Evolutionary conservation across 1,140 invertebrate species (phyloP), one percentile per base, ranked within the genome.

Genomic region (Drosophila eugracilis): DNA sequence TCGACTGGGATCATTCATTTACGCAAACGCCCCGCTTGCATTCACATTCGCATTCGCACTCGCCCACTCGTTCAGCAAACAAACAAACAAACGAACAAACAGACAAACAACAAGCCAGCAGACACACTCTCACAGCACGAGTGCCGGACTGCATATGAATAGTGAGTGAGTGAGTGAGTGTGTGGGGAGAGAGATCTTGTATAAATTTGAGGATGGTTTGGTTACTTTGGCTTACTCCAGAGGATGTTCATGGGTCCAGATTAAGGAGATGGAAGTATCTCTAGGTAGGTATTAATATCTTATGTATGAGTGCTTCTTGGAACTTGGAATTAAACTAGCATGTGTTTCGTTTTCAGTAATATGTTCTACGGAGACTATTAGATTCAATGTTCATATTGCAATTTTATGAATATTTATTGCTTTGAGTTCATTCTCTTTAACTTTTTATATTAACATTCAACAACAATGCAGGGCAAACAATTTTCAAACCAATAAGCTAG

Each of bases 91-190:
- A 57, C 34, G 32, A 60, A 54, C 65, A 60, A 49, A 55, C 65
- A 60, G 44, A 69, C 62, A 58, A 58, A 58, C 36, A 58, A 58
- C 36, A 36, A 36, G n/a, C 47, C 39, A 28, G 34, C 39, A 74
- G 41, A 49, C 44, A 67, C 26, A 60, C 36, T 58, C 37, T 42
- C 42, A 47, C 22, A 59, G 15, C 54, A 47, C 14, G 37, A 57
- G 60, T 73, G 71, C 48, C 75, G 77, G 66, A 65, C 81, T 86
- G 81, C 69, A 81, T 88, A 81, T 85, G 81, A 85, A 86, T 85
- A 83, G 78, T 83, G 72, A 71, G 67, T 62, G 37, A 75, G 72
- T 59, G 58, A 67, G 69, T 62, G 34, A 63, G 73, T 59, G 57
- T 28, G 50, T 15, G 22, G 5, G n/a, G n/a, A n/a, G 12, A 32